These are phyloP conservation scores for Phoenicopterus ruber DNA, from an alignment of 2,113 vertebrate genomes.

Conservation along the genomic window DNA sequence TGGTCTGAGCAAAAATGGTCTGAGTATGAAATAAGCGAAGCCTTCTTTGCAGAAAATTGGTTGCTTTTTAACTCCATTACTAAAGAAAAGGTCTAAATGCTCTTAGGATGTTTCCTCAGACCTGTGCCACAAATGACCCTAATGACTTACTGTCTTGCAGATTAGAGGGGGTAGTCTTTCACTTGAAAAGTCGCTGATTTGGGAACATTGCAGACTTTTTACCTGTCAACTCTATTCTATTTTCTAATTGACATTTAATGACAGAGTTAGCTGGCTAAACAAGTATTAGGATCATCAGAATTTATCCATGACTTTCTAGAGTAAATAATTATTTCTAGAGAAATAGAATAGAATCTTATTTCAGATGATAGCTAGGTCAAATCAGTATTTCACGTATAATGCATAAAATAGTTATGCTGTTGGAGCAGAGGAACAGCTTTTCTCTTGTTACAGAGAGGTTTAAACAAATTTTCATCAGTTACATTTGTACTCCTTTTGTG, in stretches of 20 bases:
- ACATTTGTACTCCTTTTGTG: neutral
- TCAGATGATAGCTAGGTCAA: neutral
- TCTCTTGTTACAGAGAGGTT: neutral
- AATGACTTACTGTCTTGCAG: neutral
- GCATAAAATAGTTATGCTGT: neutral
- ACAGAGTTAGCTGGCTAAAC: neutral
- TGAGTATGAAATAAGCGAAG: neutral
- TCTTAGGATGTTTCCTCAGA: neutral
- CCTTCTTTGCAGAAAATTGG: neutral
- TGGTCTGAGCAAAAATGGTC: neutral
- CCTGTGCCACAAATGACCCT: neutral
- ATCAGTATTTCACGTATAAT: neutral
- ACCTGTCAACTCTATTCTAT: neutral
- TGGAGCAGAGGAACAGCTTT: neutral
- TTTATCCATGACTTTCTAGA: neutral
- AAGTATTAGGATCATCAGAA: neutral
- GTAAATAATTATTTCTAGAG: neutral
- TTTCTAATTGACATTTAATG: neutral
- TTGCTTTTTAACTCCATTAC: neutral
- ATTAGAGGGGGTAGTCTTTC: neutral
- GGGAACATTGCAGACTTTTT: neutral
- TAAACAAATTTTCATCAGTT: constrained; percentile 2
- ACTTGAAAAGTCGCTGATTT: neutral
- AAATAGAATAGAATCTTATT: neutral
- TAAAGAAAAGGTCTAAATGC: neutral